Evolutionary conservation across 2,888 invertebrate genomes (phyloP), one percentile per base, ranked within the genome.

Genomic region (Caenorhabditis doughertyi): DNA sequence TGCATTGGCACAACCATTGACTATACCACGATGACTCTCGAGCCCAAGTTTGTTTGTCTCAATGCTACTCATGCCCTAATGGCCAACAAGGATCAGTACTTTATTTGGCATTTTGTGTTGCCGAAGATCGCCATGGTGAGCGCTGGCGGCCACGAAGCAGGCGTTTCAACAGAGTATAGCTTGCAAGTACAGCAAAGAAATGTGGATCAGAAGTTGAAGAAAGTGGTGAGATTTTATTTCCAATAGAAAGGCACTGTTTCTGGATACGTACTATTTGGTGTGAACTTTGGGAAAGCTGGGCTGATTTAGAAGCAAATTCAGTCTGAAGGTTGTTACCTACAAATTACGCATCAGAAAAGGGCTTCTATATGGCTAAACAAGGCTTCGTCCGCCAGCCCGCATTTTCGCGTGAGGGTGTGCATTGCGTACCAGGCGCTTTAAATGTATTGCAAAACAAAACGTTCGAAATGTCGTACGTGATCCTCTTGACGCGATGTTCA

Each of bases 1-100:
- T 95, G 96, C 0, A 95, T 96, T 89, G 96, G 96, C 13, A 96
- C 96, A 0, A 95, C 96, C 0, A 94, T 96, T 29, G 96, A 96
- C 92, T 94, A 95, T 94, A 93, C 93, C 39, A 47, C 65, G 3
- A 76, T 64, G 11, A 95, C 95, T 87, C 93, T 96, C 29, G 95
- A 95, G 89, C 95, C 96, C 0, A 92, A 94, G 11, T 95, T 94
- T 92, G 93, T 95, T 25, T 94, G 95, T 13, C 96, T 96, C 93
- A 96, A 95, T 84, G 94, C 94, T 2, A 94, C 94, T 29, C 95
- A 95, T 89, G 96, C 96, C 1, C 94, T 96, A 21, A 95, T 95
- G 7, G 96, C 97, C 0, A 96, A 96, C 0, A 95, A 94, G 85
- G 95, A 95, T 42, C 35, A 39, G 0, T 88, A 84, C 62, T 84